Evolutionary conservation across 2,888 invertebrate species (phyloP).

Genomic region (Eledone cirrhosa): DNA sequence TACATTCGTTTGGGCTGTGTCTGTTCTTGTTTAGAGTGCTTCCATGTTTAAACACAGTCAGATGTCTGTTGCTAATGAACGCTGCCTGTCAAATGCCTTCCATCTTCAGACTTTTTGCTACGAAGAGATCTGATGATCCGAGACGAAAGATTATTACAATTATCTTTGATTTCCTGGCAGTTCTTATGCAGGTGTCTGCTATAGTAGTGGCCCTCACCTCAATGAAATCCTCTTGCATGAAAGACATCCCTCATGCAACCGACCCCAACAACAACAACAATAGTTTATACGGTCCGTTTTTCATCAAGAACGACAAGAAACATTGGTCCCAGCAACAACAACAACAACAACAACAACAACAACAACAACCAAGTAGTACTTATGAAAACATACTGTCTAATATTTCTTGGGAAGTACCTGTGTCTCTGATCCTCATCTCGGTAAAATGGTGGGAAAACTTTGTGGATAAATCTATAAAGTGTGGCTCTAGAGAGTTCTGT

Average conservation of each 20-base stretch:
- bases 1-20: conserved; percentile 52
- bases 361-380: not conserved
- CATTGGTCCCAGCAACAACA: not conserved
- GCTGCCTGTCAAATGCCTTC: conserved; percentile 54
- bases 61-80: conserved; percentile 56
- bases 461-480: conserved; percentile 65
- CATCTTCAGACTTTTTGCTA: conserved; percentile 54
- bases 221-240: conserved; percentile 41
- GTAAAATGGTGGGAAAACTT: conserved; percentile 88
- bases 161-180: conserved; percentile 52
- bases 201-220: conserved; percentile 51
- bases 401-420: conserved; percentile 72
- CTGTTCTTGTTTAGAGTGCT: conserved; percentile 57
- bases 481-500: conserved; percentile 41
- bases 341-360: conserved; percentile 15
- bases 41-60: conserved; percentile 56
- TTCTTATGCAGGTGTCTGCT: conserved; percentile 56
- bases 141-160: conserved; percentile 46
- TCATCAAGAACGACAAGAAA: conserved; percentile 23
- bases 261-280: not conserved
- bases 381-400: conserved; percentile 34
- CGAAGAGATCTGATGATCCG: conserved; percentile 48
- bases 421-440: conserved; percentile 77
- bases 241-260: not conserved
- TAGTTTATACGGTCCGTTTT: not conserved